Base-by-base conservation (phyloP, 2,888 invertebrate species). In the Drosophila testacea region DNA sequence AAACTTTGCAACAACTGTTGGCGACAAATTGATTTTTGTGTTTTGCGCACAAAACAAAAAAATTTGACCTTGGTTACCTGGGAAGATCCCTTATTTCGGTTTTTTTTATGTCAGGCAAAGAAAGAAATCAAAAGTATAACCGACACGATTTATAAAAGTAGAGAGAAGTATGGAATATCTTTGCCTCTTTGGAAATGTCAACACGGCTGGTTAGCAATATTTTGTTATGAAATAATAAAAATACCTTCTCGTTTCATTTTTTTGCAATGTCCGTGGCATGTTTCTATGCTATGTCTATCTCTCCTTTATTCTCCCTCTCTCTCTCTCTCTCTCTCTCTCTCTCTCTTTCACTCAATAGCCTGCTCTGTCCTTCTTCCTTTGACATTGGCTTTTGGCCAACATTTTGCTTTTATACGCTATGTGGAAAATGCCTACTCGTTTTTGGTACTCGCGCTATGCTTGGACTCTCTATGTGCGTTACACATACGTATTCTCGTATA, bases 11-110 rank as follows among this genome's bases (percentile, higher is more conserved):
- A 41, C 52, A 61, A 48, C 10, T 51, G 63, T 47, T 28, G 13
- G 72, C 61, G 28, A 65, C 69, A 72, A 80, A 80, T 81, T 83
- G 83, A 81, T 81, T 81, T 81, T 81, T 70, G 41, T 38, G 48
- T 55, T 57, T 44, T 69, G 59, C 50, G 48, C 38, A 38, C 62
- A 64, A 69, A 80, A 55, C 82, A 79, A 65, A 56, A 46, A 66
- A 66, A 63, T 73, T 69, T 73, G 75, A 81, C 76, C 77, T 73
- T 67, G 75, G 61, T 61, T 74, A 79, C 80, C 82, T 79, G 64
- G 44, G 28, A n/a, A 44, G 47, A 56, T 36, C n/a, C 36, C 36
- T 50, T 36, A 27, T n/a, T 32, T 50, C 22, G 34, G 22, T 56
- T 30, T 55, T 55, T 55, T 51, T 28, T 28, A 5, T 13, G 32